Base-by-base conservation (phyloP, 2,113 vertebrate species). In the Puntigrus tetrazona region DNA sequence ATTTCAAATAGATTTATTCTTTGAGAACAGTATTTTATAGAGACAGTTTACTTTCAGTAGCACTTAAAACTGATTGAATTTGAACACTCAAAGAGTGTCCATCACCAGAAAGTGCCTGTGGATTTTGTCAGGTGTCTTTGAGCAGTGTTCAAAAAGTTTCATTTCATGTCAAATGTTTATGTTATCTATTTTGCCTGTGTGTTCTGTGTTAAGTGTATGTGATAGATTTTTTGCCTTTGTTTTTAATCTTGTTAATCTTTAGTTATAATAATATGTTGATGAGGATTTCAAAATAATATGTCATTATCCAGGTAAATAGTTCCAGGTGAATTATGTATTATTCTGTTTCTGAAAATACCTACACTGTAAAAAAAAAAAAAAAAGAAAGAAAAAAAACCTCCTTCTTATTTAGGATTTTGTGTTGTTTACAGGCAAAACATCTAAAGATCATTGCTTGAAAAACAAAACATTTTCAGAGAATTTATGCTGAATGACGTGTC, bases 31-130 rank as follows among this genome's bases (percentile, higher is more conserved):
- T 93, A 92, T 93, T 92, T 86, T 92, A 88, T 92, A 91, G 78
- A 91, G 75, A 78, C 85, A 87, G 67, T 86, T 86, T 94, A 90
- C 74, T 92, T 92, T 93, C 91, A n/a, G 88, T 93, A 95, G 94
- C 93, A 93, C 93, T 94, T 94, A 92, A 88, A 67, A 84, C 90
- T 91, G 90, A 91, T 88, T 89, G 91, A 89, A 89, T 91, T 88
- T 90, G 87, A 91, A 89, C 92, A 91, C 90, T 93, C 91, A 93
- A 89, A 91, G 91, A 92, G 92, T 92, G 91, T 86, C 88, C 86
- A 90, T 85, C 87, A 91, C 91, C 91, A 93, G 88, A 94, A 89
- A 95, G 94, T 95, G 94, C 94, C 94, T 95, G 94, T 92, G 89
- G 92, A 92, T 90, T 91, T 88, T 81, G 86, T 92, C 91, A 88